Base-by-base conservation (phyloP, 2,888 invertebrate genomes). In the Mesochorus sp. region DNA sequence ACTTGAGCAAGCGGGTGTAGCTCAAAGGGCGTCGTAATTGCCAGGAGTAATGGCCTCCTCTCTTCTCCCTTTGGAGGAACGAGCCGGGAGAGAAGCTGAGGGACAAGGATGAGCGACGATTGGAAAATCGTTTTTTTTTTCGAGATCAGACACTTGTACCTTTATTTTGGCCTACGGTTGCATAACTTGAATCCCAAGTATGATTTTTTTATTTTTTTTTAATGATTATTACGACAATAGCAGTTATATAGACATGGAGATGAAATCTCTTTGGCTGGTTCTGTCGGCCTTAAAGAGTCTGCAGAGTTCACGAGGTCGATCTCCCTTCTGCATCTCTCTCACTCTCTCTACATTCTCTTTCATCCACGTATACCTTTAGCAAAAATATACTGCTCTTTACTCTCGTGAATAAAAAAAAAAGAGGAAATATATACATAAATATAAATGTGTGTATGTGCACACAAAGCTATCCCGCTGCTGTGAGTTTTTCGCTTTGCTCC, bases 1-100 rank as follows among this genome's bases (percentile, higher is more conserved):
- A n/a, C 51, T 49, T 51, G 39, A 76, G 80, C 74, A 67, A 26
- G 31, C 17, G 44, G 64, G 47, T 24, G 47, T 28, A 83, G 78
- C 70, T 85, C 85, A 85, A 85, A 86, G 85, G 76, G 82, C 73
- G 82, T 80, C 81, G 83, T 86, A 85, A 86, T 86, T 86, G 83
- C 82, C 80, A 68, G 78, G 82, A 81, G 83, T 84, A 83, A 84
- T 82, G 79, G 81, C 66, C 71, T 78, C 74, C 72, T 80, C 73
- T 66, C 80, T 82, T 81, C 77, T 77, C 61, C 70, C 82, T 80
- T 82, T 76, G 70, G 19, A 19, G 3, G 3, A 3, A 19, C 4
- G 10, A 24, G 12, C 21, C 12, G 19, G 28, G 19, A 21, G 26
- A 26, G 34, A 28, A 19, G 8, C 53, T 24, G 3, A 19, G 44